These are phyloP conservation scores for Molorchus minor DNA, from an alignment of 2,888 invertebrate species.

Conservation along the genomic window DNA sequence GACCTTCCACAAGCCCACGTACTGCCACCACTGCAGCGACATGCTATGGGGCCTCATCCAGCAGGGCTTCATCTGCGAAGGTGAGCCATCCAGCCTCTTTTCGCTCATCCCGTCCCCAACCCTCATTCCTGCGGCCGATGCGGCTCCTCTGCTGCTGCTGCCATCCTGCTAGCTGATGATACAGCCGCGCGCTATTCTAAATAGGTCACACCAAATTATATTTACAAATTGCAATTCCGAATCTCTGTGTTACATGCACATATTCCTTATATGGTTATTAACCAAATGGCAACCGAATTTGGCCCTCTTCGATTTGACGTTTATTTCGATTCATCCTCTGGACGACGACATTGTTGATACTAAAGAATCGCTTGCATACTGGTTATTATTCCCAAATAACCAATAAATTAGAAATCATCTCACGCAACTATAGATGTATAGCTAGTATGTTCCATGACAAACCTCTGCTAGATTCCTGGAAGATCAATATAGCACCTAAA, in stretches of 20 bases:
- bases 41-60: constrained; percentile 99
- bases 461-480: no score
- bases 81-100: constrained; percentile 66
- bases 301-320: background rate
- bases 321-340: no score
- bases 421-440: no score
- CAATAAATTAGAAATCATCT: no score
- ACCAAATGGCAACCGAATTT: background rate
- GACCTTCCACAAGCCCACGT: constrained; percentile 99
- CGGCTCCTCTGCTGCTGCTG: constrained; percentile 29
- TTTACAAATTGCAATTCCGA: constrained; percentile 15
- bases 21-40: constrained; percentile 99
- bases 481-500: no score
- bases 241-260: background rate
- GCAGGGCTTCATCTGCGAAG: constrained; percentile 99
- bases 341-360: no score
- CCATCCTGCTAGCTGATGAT: constrained; percentile 29
- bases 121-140: constrained; percentile 25
- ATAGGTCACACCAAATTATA: constrained; percentile 41
- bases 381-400: no score
- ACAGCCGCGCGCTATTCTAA: constrained; percentile 29
- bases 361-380: no score
- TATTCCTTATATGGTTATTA: background rate
- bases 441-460: no score
- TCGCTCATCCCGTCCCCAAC: constrained; percentile 14